These are phyloP conservation scores for Anastatus disparis DNA, from an alignment of 1,140 invertebrate genomes.

Conservation along the genomic window DNA sequence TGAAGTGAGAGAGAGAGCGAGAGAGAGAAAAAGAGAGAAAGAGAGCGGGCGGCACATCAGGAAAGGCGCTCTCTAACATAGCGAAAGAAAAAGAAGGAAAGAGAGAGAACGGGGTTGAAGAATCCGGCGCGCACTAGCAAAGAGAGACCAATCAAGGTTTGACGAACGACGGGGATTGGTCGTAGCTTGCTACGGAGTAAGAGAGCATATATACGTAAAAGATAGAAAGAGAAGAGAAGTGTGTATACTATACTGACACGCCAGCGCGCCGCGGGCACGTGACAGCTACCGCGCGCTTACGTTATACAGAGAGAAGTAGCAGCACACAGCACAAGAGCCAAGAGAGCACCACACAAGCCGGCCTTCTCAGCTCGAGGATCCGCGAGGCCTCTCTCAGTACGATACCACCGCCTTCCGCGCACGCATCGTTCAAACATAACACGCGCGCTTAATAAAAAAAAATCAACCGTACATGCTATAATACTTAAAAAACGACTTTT, in stretches of 20 bases:
- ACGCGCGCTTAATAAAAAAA: too few relatives aligned
- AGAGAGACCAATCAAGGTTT: conserved; percentile 72
- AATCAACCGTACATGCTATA: too few relatives aligned
- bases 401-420: conserved; percentile 67
- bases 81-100: conserved; percentile 56
- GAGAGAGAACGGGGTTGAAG: conserved; percentile 64
- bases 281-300: conserved; percentile 66
- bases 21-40: too few relatives aligned
- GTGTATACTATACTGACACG: conserved; percentile 49
- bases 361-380: conserved; percentile 29
- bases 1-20: conserved; percentile 45
- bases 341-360: conserved; percentile 39
- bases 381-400: conserved; percentile 63
- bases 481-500: too few relatives aligned
- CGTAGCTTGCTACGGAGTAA: conserved; percentile 48
- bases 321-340: too few relatives aligned
- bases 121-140: conserved; percentile 58
- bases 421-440: conserved; percentile 61
- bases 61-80: conserved; percentile 41
- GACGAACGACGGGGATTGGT: conserved; percentile 70
- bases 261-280: conserved; percentile 62
- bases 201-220: not conserved
- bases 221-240: not conserved
- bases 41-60: conserved; percentile 43
- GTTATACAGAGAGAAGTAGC: too few relatives aligned